Base-by-base conservation (phyloP, 2,888 invertebrate genomes). In the Drosophila nigricruria region DNA sequence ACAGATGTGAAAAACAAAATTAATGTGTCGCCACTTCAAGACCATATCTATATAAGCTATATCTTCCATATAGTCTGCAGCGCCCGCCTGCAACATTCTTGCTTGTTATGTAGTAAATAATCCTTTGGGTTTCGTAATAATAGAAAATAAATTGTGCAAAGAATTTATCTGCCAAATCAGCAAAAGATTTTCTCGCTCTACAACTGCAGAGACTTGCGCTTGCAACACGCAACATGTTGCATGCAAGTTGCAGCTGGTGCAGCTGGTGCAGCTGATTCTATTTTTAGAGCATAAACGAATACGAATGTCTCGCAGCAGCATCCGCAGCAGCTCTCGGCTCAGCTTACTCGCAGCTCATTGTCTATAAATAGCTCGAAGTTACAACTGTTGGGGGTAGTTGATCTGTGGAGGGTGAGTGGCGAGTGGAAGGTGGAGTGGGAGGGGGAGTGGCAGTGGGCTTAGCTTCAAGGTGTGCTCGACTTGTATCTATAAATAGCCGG, bases 341-440 rank as follows among this genome's bases (percentile, higher is more conserved):
- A 49, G 49, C 52, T 49, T 57, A 40, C 20, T 12, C 42, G 16
- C 43, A 40, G 50, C 56, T 63, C 59, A 62, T 38, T 57, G 49
- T 60, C 76, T 75, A 76, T 69, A 64, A 75, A 79, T 76, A 79
- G 70, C 20, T 23, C 9, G 10, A n/a, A 54, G 56, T 69, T 74
- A 49, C 70, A 77, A 66, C 59, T 70, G 70, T 70, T 61, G 73
- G 25, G 40, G 16, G 6, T 18, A 32, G 49, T 30, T 49, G 36
- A 14, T 32, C 23, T 5, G 38, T 5, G 14, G 12, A 2, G 5
- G 16, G 8, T 14, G 10, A 20, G 14, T n/a, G 12, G 6, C 38
- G 32, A 12, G 14, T 32, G 50, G 2, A n/a, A n/a, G n/a, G n/a
- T n/a, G n/a, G n/a, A n/a, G n/a, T n/a, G n/a, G n/a, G n/a, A n/a